These are phyloP conservation scores for Olivierus martensii DNA, from an alignment of 1,140 invertebrate genomes.

Conservation along the genomic window DNA sequence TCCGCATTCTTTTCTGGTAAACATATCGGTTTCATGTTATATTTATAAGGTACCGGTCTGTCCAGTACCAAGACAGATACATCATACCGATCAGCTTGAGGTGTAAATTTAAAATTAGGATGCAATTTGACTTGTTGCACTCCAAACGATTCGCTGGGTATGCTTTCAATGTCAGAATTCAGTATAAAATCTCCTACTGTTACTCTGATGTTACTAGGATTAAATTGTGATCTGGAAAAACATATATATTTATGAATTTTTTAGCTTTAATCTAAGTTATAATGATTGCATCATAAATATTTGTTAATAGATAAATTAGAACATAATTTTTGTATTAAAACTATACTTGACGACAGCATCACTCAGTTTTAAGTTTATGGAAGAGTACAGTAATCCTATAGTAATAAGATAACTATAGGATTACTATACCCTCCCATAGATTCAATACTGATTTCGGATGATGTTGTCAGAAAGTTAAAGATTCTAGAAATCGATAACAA, in stretches of 20 bases:
- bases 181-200: conserved; percentile 88
- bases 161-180: conserved; percentile 74
- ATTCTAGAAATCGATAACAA: too few relatives aligned
- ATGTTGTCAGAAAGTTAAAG: too few relatives aligned
- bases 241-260: conserved; percentile 1
- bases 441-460: too few relatives aligned
- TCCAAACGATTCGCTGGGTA: conserved; percentile 79
- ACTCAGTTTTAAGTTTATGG: too few relatives aligned
- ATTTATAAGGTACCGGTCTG: conserved; percentile 73
- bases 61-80: conserved; percentile 80
- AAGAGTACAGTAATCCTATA: too few relatives aligned
- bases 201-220: conserved; percentile 67
- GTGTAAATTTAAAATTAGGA: conserved; percentile 89
- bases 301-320: too few relatives aligned
- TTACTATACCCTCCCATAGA: too few relatives aligned
- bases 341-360: too few relatives aligned
- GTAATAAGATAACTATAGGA: too few relatives aligned
- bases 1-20: conserved; percentile 77
- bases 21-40: conserved; percentile 85
- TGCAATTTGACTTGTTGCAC: conserved; percentile 77
- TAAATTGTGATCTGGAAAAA: conserved; percentile 48
- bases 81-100: conserved; percentile 68
- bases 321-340: too few relatives aligned
- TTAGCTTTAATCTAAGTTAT: not conserved
- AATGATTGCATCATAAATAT: not conserved